Base-by-base conservation (phyloP, 2,888 invertebrate species). In the Chrysolina haemoptera region DNA sequence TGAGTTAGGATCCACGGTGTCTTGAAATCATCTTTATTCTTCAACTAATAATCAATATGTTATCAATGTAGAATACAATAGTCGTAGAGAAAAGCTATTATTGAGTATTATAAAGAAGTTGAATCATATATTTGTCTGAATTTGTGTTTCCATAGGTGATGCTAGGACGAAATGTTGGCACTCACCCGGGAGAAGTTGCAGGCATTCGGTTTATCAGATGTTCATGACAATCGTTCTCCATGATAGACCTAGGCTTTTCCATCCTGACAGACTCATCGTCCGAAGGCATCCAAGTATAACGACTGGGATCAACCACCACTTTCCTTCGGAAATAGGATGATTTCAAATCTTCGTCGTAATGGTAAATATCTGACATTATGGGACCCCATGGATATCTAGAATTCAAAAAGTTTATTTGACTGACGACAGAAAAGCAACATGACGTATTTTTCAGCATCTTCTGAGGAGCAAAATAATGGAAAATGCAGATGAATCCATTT, bases 251-350 rank as follows among this genome's bases (percentile, higher is more conserved):
- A 84, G 93, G 93, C 88, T 93, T 92, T 84, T 94, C 94, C 91
- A 94, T 90, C 87, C 93, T 91, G 82, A 92, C 91, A 83, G 92
- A 91, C 78, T 91, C 91, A 86, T 94, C 94, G 89, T 94, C 94
- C 83, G 94, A 93, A 75, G 93, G 92, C 90, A 93, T 92, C 94
- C 94, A 94, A 79, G 93, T 92, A 89, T 94, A 94, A 82, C 93
- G 91, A 87, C 93, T 92, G 82, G 93, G 93, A 89, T 94, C 94
- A 82, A 94, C 93, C 80, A 93, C 93, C 75, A 94, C 94, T 85
- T 95, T 91, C 79, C 95, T 90, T 71, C 95, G 91, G 89, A 95
- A 95, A 90, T 95, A 95, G 83, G 94, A 94, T 88, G 92, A 93
- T 85, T 94, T 94, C 88, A 94, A 87, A 85, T 95, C 94, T 87